Conservation (phyloP, 64 coral and sea anemone genomes). For the Pocillopora verrucosa region DNA sequence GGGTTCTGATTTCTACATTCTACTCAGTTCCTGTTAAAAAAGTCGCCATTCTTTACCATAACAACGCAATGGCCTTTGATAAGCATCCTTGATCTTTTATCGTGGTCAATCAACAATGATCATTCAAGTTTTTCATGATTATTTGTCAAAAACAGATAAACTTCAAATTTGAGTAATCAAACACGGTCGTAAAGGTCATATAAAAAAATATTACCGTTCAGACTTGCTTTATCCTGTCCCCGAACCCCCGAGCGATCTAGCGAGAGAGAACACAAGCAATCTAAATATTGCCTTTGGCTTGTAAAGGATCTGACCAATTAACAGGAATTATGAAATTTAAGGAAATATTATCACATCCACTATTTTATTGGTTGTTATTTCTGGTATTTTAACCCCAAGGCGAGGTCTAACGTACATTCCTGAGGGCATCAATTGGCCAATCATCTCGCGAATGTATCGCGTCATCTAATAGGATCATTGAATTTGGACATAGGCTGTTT, state of each 20-base stretch:
- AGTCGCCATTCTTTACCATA: no score
- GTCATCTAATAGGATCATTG: conserved; percentile 8
- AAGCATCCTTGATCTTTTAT: no score
- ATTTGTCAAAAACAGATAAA: no score
- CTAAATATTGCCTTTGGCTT: not conserved
- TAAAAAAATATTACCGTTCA: no score
- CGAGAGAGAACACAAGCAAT: not conserved
- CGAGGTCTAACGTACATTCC: not conserved
- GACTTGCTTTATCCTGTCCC: no score
- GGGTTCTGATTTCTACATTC: no score
- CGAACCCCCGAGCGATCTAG: not conserved
- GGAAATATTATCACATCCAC: not conserved
- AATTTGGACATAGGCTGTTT: conserved; percentile 14
- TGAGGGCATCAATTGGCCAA: not conserved
- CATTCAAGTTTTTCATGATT: no score
- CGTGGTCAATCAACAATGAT: no score
- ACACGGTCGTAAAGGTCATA: no score
- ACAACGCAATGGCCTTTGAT: no score
- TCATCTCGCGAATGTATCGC: not conserved
- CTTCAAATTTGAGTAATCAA: no score
- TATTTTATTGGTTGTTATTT: not conserved
- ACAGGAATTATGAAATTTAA: conserved; percentile 2
- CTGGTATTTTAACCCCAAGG: not conserved
- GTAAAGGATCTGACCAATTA: not conserved
- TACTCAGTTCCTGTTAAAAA: no score